These are phyloP conservation scores for Leptopilina clavipes DNA, from an alignment of 1,140 invertebrate species.

Conservation along the genomic window DNA sequence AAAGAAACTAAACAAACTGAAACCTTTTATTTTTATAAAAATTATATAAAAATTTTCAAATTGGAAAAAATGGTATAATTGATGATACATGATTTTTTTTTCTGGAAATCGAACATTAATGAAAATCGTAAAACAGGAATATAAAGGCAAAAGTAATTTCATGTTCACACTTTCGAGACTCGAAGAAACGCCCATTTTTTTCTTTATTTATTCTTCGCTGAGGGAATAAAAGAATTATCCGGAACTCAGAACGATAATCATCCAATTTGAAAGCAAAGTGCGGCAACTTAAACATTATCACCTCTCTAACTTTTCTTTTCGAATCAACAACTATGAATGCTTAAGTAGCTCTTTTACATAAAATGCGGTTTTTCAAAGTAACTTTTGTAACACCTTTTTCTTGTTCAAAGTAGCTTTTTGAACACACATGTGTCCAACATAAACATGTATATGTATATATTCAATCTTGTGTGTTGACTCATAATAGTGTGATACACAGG, in stretches of 20 bases:
- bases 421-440: no score
- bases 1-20: no score
- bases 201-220: not conserved
- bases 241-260: slow-evolving; percentile 16
- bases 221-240: slow-evolving; percentile 33
- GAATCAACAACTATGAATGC: slow-evolving; percentile 24
- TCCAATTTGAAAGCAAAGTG: slow-evolving; percentile 24
- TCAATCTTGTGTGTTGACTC: not conserved
- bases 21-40: no score
- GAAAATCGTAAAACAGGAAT: not conserved
- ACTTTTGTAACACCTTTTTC: slow-evolving; percentile 52
- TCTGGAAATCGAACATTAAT: slow-evolving; percentile 6
- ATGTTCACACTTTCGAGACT: slow-evolving; percentile 3
- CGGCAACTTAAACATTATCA: slow-evolving; percentile 27
- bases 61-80: not conserved
- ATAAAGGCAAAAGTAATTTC: not conserved
- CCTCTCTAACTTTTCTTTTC: slow-evolving; percentile 21
- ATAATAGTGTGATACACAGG: slow-evolving; percentile 13
- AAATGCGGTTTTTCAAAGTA: slow-evolving; percentile 46
- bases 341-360: slow-evolving; percentile 23
- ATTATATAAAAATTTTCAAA: not conserved
- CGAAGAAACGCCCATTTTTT: not conserved
- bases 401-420: slow-evolving; percentile 43
- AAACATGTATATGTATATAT: no score
- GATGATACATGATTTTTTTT: not conserved